These are phyloP conservation scores for Dicyrtoma fusca DNA, from an alignment of 2,888 invertebrate species.

Conservation along the genomic window DNA sequence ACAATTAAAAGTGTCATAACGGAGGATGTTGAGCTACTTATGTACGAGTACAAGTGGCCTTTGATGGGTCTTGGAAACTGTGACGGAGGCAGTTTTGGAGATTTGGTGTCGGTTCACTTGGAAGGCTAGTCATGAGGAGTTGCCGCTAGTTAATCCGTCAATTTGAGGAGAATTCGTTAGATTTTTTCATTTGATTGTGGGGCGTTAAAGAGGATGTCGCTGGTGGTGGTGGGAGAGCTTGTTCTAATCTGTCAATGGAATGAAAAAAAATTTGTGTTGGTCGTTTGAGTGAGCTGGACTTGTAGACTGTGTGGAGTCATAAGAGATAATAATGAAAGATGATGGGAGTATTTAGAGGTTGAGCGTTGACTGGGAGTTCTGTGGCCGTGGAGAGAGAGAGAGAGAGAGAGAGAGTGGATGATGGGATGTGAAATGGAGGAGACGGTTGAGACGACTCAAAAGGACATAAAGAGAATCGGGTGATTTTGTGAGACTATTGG, in stretches of 20 bases:
- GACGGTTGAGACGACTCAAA: neutral
- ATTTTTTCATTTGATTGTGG: slow-evolving; percentile 30
- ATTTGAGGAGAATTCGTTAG: slow-evolving; percentile 20
- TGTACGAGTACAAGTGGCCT: no score
- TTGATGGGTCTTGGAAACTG: no score
- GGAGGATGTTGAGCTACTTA: no score
- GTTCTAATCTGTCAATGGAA: neutral
- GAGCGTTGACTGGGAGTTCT: slow-evolving; percentile 27
- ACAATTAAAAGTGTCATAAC: neutral
- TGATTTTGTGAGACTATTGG: slow-evolving; percentile 2
- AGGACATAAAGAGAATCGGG: slow-evolving; percentile 30
- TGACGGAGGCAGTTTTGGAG: neutral
- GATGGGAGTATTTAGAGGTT: slow-evolving; percentile 28
- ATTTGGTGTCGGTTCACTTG: no score
- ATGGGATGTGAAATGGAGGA: neutral
- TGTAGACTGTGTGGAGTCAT: slow-evolving; percentile 9
- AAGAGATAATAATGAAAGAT: slow-evolving; percentile 33
- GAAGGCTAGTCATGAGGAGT: slow-evolving; percentile 15
- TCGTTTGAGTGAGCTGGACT: neutral
- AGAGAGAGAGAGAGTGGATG: no score
- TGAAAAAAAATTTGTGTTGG: neutral
- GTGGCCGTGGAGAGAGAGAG: no score
- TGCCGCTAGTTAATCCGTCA: slow-evolving; percentile 24
- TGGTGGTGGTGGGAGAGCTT: neutral
- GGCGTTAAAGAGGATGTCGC: slow-evolving; percentile 5